Evolutionary conservation across 2,888 invertebrate species (phyloP), one percentile per base, ranked within the genome.

Genomic region (Oeneis ivallda): DNA sequence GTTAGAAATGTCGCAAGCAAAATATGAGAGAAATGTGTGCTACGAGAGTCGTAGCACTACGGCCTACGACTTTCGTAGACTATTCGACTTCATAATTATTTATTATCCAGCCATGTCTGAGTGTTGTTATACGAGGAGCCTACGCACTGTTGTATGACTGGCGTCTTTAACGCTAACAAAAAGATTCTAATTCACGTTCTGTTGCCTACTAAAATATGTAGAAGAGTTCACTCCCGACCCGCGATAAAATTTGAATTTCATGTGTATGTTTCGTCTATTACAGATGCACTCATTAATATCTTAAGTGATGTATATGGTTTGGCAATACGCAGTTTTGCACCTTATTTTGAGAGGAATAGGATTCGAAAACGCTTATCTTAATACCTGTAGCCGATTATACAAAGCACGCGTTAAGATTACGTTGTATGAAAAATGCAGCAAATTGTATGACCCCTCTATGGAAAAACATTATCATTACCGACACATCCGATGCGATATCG

Each of bases 201-300:
- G 88, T 83, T 89, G 90, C 89, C 86, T 90, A 87, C 87, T 92
- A 89, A 92, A 92, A 90, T 89, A 92, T 92, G 89, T 85, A 90
- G 88, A 88, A 83, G 86, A 89, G 87, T 85, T 83, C 82, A 87
- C 86, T 88, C 84, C 89, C 85, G 85, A 78, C 84, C 84, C 73
- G 73, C 86, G 86, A 83, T 87, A 87, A 88, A 90, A 92, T 92
- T 91, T 92, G 89, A 92, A 92, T 91, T 91, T 92, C 91, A 91
- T 90, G 89, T 89, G 89, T 89, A 90, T 91, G 90, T 89, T 91
- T 89, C 89, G 81, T 86, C 89, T 91, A 91, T 91, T 91, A 91
- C 88, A 85, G 87, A 91, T 92, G 91, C 91, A 87, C 89, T 91
- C 91, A 92, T 92, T 92, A 92, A 91, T 91, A 91, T 87, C 88